phyloP scores from a whole-genome alignment of 2,113 vertebrate genomes.

The Bucco capensis region DNA sequence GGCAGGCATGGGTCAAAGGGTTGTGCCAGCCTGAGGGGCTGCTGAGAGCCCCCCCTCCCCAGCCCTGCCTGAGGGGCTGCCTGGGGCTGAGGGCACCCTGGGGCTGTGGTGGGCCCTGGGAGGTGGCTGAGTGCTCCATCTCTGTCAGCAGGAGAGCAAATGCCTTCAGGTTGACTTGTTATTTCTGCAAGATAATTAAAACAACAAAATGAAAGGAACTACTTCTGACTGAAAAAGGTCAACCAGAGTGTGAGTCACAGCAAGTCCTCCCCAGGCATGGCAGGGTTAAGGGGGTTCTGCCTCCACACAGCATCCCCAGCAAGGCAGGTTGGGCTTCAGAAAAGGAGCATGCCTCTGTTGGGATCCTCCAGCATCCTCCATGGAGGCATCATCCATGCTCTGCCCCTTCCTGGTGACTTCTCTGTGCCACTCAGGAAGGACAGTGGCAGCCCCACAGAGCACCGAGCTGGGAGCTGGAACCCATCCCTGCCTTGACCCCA shows the following conservation, averaged over 20 bases:
- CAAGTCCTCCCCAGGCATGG: neutral
- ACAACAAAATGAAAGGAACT: neutral
- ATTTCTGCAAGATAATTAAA: neutral
- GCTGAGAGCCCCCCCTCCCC: neutral
- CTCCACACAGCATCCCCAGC: accelerated
- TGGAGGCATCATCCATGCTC: accelerated
- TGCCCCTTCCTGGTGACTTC: neutral
- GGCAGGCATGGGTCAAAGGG: neutral
- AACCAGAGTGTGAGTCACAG: neutral
- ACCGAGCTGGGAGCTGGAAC: accelerated
- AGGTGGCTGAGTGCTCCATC: neutral
- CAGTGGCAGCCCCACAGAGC: neutral
- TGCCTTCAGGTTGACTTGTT: neutral
- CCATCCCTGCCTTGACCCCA: neutral
- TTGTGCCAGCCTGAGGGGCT: neutral
- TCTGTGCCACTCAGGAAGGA: neutral
- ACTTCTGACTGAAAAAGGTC: neutral
- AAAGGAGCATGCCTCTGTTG: neutral
- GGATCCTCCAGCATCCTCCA: accelerated
- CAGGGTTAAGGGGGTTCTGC: neutral
- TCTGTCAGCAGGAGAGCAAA: neutral
- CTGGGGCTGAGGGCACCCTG: too few species aligned
- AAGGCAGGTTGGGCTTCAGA: neutral
- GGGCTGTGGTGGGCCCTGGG: too few species aligned
- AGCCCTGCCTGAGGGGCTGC: neutral